These are phyloP conservation scores for Karalla daura DNA, from an alignment of 2,797 vertebrate genomes.

Conservation along the genomic window DNA sequence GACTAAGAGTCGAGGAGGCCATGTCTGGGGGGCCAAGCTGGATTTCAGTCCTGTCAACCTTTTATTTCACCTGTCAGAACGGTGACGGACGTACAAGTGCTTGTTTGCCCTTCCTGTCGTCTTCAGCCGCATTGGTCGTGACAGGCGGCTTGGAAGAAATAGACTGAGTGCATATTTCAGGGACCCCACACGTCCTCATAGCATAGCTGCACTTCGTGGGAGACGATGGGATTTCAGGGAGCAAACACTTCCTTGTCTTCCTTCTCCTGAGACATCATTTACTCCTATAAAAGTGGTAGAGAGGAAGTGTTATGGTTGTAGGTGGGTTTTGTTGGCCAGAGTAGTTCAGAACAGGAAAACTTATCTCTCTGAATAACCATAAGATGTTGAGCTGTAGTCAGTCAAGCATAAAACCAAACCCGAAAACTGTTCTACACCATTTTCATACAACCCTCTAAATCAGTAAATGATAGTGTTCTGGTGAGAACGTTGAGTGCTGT, in stretches of 20 bases:
- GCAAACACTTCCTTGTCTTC: slow-evolving; percentile 33
- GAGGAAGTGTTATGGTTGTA: slow-evolving; percentile 2
- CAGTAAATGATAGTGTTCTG: slow-evolving; percentile 31
- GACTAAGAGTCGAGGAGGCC: slow-evolving; percentile 76
- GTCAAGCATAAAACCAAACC: not conserved
- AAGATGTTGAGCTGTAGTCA: slow-evolving; percentile 3
- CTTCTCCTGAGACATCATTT: slow-evolving; percentile 78
- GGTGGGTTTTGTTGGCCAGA: not conserved
- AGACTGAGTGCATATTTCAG: slow-evolving; percentile 62
- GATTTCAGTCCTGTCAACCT: slow-evolving; percentile 90
- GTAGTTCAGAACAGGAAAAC: slow-evolving; percentile 26
- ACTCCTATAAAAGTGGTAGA: slow-evolving; percentile 58
- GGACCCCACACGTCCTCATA: slow-evolving; percentile 49
- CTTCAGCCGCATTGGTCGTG: slow-evolving; percentile 84
- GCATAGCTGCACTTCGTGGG: slow-evolving; percentile 39
- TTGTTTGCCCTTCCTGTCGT: slow-evolving; percentile 90
- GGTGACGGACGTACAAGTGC: slow-evolving; percentile 89
- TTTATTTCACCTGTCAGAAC: slow-evolving; percentile 89
- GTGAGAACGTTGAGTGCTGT: slow-evolving; percentile 24
- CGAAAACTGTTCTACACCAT: slow-evolving; percentile 6
- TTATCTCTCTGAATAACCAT: slow-evolving; percentile 28
- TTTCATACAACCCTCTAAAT: slow-evolving; percentile 15
- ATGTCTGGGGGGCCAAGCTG: slow-evolving; percentile 80
- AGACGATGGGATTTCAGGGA: slow-evolving; percentile 48
- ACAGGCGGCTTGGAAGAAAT: slow-evolving; percentile 84